Base-by-base conservation (phyloP, 2,113 vertebrate species). In the Morone chrysops region DNA sequence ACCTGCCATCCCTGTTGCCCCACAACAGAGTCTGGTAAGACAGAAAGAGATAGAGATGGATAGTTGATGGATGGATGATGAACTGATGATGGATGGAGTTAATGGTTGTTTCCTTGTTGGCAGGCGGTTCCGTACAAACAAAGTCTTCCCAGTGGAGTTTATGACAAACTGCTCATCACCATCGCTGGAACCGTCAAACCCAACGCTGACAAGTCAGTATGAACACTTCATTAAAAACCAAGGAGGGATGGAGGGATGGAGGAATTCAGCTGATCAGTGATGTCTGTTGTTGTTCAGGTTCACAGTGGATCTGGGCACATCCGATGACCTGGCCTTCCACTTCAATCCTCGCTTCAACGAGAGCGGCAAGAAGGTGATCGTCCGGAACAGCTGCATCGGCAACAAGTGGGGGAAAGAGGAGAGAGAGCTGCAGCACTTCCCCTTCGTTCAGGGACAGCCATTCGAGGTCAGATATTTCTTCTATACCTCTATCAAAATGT, bases 261-360 rank as follows among this genome's bases (percentile, higher is more conserved):
- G 2, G 43, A 10, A 12, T 45, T 31, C 8, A 54, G 48, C 16
- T 31, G 41, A 2, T 71, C 13, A 9, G 36, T 10, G 5, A 13
- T 14, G 48, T 56, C 4, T 82, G 48, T 36, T 71, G 18, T 53
- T 3, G 16, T 16, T n/a, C 80, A 94, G 93, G 87, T 2, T 94
- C 79, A 75, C 67, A 0, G 1, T 94, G 71, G 65, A 94, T 57
- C 0, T 94, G 20, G 0, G 0, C 0, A 5, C 70, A 3, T 0
- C 20, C 1, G 0, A 1, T 0, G 88, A 91, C 38, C 0, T 93
- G 4, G 90, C 57, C 5, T 91, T 94, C 68, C 93, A 94, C 83
- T 87, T 94, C 40, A 92, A 93, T 80, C 84, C 88, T 45, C 90
- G 93, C 14, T 94, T 94, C 72, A 91, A 92, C 1, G 93, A 94